Conservation (phyloP, 2,797 vertebrate species). For the Centroberyx gerrardi region DNA sequence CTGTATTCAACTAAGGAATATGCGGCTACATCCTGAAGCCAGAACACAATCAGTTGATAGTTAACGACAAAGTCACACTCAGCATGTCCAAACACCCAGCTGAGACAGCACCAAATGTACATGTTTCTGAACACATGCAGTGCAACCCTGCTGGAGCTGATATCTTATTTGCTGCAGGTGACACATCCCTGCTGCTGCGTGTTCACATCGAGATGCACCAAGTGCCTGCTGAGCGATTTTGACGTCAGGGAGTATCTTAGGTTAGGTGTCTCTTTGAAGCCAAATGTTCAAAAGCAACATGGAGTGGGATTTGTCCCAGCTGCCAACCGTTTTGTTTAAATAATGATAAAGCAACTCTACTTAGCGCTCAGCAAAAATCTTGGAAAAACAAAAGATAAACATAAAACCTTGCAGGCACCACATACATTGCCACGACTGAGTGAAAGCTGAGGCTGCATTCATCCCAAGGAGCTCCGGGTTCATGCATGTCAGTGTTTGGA, state of each 20-base stretch:
- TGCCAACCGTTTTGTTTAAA: conserved; percentile 21
- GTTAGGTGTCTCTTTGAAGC: background rate
- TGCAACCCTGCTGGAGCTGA: background rate
- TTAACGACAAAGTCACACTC: conserved; percentile 1
- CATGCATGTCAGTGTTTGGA: conserved; percentile 27
- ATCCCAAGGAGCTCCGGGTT: conserved; percentile 2
- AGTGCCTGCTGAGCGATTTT: background rate
- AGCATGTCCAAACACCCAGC: background rate
- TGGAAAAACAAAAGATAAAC: background rate
- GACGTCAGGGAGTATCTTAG: background rate
- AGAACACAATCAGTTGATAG: background rate
- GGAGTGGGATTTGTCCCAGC: conserved; percentile 3
- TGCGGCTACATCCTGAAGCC: background rate
- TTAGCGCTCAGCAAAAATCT: background rate
- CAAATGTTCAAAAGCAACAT: background rate
- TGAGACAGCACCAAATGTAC: no score
- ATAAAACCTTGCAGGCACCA: background rate
- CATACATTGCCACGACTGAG: background rate
- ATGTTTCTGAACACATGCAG: background rate
- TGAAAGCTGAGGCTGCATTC: background rate
- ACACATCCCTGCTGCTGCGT: background rate
- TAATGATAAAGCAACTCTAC: conserved; percentile 7
- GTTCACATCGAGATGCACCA: background rate
- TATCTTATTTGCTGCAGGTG: background rate
- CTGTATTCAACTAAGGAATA: background rate